These are phyloP conservation scores for Caenorhabditis zanzibari DNA, from an alignment of 2,888 invertebrate genomes.

Conservation along the genomic window DNA sequence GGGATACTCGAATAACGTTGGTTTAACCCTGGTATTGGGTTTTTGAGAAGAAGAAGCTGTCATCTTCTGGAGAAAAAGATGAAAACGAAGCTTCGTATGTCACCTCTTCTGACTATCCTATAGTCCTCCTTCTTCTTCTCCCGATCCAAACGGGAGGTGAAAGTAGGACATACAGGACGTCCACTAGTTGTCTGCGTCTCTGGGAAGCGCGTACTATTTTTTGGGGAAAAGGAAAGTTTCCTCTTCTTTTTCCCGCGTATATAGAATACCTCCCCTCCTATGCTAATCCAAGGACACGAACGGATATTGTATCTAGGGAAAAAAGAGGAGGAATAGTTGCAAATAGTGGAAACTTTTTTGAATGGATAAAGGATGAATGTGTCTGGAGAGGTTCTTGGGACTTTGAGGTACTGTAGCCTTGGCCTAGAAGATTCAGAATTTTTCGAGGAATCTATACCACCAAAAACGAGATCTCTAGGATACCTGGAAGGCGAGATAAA, in stretches of 20 bases:
- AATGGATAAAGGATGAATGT: too few relatives aligned
- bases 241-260: background rate
- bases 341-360: background rate
- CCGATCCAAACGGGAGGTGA: slow-evolving; percentile 8
- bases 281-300: slow-evolving; percentile 34
- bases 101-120: slow-evolving; percentile 24
- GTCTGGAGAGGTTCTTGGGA: too few relatives aligned
- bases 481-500: too few relatives aligned
- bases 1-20: slow-evolving; percentile 80
- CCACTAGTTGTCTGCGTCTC: background rate
- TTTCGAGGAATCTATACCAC: too few relatives aligned
- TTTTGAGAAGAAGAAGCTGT: slow-evolving; percentile 22
- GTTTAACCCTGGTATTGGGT: slow-evolving; percentile 20
- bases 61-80: background rate
- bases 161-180: slow-evolving; percentile 44
- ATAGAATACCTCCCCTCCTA: too few relatives aligned
- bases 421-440: too few relatives aligned
- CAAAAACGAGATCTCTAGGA: too few relatives aligned
- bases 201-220: too few relatives aligned
- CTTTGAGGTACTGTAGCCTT: too few relatives aligned
- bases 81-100: background rate
- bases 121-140: slow-evolving; percentile 13
- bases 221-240: background rate
- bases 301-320: background rate
- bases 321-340: background rate